These are phyloP conservation scores for Myotis lucifugus DNA, from an alignment of 2,113 vertebrate genomes.

Conservation along the genomic window DNA sequence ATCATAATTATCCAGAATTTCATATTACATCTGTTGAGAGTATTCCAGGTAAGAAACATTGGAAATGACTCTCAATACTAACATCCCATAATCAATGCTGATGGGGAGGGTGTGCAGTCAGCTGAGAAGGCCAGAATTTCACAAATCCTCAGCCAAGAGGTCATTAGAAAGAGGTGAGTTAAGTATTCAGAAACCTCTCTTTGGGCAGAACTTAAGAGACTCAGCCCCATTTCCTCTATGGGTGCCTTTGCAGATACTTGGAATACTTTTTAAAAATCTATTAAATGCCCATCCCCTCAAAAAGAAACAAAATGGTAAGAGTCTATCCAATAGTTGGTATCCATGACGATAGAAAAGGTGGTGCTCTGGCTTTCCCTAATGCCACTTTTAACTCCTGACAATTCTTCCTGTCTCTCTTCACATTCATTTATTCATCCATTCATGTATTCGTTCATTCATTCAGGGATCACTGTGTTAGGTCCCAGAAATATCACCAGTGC, in stretches of 20 bases:
- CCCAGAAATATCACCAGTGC: neutral
- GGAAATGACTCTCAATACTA: neutral
- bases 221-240: neutral
- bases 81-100: neutral
- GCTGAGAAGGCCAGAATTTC: neutral
- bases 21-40: neutral
- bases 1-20: neutral
- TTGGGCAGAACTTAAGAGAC: neutral
- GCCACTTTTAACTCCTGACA: neutral
- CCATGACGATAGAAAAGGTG: neutral
- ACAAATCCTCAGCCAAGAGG: neutral
- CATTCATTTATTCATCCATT: neutral
- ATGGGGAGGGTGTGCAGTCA: neutral
- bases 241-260: neutral
- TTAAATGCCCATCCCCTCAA: neutral
- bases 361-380: neutral
- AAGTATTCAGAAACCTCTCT: neutral
- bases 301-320: constrained; percentile 13
- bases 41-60: neutral
- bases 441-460: neutral
- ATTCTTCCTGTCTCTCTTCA: neutral
- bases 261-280: neutral
- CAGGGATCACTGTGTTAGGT: neutral
- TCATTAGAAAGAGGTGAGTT: neutral
- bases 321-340: neutral